A percentile compares a stretch with the other conserved stretches of the same genome.
phyloP scores from a whole-genome alignment of 2,797 vertebrate genomes.

The Lophius americanus region DNA sequence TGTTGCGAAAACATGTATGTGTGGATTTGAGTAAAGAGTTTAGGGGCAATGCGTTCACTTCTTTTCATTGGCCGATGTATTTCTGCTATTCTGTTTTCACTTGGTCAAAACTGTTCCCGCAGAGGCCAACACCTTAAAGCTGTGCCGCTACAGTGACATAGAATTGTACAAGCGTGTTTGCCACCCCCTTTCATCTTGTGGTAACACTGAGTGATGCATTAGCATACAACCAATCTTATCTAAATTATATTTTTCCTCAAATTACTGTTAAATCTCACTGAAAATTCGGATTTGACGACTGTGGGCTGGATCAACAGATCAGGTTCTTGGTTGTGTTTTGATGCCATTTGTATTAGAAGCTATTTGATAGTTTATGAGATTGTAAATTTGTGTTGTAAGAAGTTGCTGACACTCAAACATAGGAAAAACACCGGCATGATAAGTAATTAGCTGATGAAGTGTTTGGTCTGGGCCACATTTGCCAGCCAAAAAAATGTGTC shows the following conservation, averaged over 20 bases:
- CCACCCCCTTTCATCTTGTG: constrained; percentile 3
- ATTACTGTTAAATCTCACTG: constrained; percentile 28
- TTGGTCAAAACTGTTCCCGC: neutral
- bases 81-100: no score
- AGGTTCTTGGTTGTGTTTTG: constrained; percentile 13
- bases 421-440: constrained; percentile 4
- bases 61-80: no score
- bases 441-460: constrained; percentile 17
- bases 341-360: constrained; percentile 7
- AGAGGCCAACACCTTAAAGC: neutral
- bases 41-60: no score
- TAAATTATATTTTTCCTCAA: constrained; percentile 25
- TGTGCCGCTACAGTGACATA: neutral
- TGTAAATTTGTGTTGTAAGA: constrained; percentile 23
- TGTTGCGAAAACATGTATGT: no score
- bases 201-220: constrained; percentile 13
- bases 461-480: neutral
- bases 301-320: constrained; percentile 22
- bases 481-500: no score
- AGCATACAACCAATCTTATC: constrained; percentile 14
- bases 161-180: neutral
- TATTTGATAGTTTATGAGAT: constrained; percentile 15
- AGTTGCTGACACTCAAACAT: constrained; percentile 22
- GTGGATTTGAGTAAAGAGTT: no score
- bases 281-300: constrained; percentile 15